Evolutionary conservation across 2,113 vertebrate species (phyloP).

Genomic region (Micromys minutus): DNA sequence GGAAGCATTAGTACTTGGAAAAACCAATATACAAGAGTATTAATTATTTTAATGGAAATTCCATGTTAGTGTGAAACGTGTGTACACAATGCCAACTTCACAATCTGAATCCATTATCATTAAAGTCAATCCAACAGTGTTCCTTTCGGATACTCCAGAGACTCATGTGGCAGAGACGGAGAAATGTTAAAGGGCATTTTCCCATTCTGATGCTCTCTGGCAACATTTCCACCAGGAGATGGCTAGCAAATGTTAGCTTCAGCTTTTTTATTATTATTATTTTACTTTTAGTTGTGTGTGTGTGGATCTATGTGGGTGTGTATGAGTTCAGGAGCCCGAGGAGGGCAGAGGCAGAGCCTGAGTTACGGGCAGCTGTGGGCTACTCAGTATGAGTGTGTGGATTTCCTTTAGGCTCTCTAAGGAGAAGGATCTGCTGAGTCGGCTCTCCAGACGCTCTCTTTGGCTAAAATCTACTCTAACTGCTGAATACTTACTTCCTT

Average conservation of each 20-base stretch:
- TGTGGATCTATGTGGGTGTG: not conserved
- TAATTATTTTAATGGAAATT: not conserved
- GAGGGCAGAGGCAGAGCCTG: not conserved
- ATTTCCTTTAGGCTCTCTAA: not conserved
- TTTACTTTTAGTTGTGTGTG: not conserved
- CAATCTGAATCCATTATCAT: constrained; percentile 12
- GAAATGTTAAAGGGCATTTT: not conserved
- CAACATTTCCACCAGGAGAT: not conserved
- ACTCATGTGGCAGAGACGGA: no score
- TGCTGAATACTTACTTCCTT: not conserved
- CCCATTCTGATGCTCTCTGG: not conserved
- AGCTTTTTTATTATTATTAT: not conserved
- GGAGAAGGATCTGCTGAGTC: not conserved
- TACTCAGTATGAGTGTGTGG: no score
- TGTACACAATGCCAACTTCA: not conserved
- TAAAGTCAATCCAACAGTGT: not conserved
- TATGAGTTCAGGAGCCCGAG: not conserved
- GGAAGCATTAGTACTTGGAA: not conserved
- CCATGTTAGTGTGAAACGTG: not conserved
- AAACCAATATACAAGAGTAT: not conserved
- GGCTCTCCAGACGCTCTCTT: not conserved
- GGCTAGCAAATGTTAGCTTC: not conserved
- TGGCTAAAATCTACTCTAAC: not conserved
- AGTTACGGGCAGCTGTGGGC: not conserved
- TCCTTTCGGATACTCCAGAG: not conserved